A percentile compares a stretch with the other conserved stretches of the same genome.
Evolutionary conservation across 2,888 invertebrate species (phyloP).

Genomic region (Ramazzottius varieornatus): DNA sequence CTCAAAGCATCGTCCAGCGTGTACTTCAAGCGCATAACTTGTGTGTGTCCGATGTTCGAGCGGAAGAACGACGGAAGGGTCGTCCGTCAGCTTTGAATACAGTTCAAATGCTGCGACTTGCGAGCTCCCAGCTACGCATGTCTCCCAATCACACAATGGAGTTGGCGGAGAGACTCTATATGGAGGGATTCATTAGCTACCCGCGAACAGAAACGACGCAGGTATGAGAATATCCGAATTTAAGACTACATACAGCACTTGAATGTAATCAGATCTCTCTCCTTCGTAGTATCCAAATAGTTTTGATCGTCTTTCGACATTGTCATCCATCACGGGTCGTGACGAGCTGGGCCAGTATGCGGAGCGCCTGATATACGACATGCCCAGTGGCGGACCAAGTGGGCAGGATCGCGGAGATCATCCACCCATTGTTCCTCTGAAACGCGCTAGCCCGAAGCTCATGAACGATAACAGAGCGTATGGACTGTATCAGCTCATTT

Average conservation of each 20-base stretch:
- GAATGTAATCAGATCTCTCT: neutral
- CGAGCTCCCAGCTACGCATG: neutral
- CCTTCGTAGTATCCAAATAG: neutral
- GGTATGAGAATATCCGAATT: neutral
- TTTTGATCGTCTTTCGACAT: neutral
- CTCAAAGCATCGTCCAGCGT: neutral
- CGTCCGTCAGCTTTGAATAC: neutral
- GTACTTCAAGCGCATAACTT: neutral
- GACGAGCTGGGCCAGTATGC: neutral
- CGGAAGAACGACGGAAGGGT: neutral
- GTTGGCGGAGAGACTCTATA: neutral
- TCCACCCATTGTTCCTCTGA: slow-evolving; percentile 1
- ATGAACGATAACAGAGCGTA: neutral
- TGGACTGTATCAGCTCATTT: neutral
- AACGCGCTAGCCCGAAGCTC: neutral
- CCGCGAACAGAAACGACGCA: neutral
- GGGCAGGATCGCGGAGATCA: neutral
- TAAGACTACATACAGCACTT: too few relatives aligned
- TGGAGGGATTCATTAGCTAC: neutral
- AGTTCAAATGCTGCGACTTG: neutral
- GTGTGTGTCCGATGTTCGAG: neutral
- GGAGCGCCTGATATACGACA: neutral
- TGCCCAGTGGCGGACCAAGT: neutral
- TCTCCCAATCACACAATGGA: neutral
- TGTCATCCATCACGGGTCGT: neutral